A percentile compares a stretch with the other conserved stretches of the same genome.
Conservation (phyloP, 2,888 invertebrate genomes). For the Clistopyga incitator region DNA sequence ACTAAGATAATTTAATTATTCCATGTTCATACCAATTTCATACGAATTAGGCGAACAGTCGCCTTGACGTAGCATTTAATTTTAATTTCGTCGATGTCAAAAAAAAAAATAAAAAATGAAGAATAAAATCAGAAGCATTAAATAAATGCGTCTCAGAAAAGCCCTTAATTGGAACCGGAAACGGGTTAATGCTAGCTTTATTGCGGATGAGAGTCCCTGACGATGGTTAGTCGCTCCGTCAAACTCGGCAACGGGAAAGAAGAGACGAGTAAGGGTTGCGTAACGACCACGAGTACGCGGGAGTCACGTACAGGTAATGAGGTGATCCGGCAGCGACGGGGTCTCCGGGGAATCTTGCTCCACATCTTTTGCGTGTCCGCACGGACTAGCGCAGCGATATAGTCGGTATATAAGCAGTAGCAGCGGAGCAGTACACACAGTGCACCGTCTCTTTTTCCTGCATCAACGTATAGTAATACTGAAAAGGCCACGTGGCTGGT, state of each 20-base stretch:
- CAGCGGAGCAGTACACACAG: not conserved
- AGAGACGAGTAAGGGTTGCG: constrained; percentile 32
- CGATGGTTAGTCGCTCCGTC: constrained; percentile 28
- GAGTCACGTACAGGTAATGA: constrained; percentile 64
- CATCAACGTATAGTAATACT: not conserved
- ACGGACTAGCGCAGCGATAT: not conserved
- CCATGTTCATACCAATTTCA: too few relatives aligned
- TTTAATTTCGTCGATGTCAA: not conserved
- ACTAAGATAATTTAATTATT: too few relatives aligned
- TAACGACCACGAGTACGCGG: constrained; percentile 47
- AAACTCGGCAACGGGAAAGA: constrained; percentile 26
- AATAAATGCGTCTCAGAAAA: not conserved
- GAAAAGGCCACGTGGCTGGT: not conserved
- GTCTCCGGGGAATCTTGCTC: constrained; percentile 45
- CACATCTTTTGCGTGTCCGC: constrained; percentile 47
- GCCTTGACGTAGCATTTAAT: not conserved
- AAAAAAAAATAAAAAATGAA: too few relatives aligned
- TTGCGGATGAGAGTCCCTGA: constrained; percentile 54
- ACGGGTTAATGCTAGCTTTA: constrained; percentile 16
- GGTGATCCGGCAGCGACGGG: constrained; percentile 46
- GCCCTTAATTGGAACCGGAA: not conserved
- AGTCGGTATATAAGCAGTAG: not conserved
- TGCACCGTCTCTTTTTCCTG: constrained; percentile 15
- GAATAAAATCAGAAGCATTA: not conserved
- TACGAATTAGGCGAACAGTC: too few relatives aligned